phyloP scores from a whole-genome alignment of 2,888 invertebrate genomes.

The Ormyrus nitidulus region DNA sequence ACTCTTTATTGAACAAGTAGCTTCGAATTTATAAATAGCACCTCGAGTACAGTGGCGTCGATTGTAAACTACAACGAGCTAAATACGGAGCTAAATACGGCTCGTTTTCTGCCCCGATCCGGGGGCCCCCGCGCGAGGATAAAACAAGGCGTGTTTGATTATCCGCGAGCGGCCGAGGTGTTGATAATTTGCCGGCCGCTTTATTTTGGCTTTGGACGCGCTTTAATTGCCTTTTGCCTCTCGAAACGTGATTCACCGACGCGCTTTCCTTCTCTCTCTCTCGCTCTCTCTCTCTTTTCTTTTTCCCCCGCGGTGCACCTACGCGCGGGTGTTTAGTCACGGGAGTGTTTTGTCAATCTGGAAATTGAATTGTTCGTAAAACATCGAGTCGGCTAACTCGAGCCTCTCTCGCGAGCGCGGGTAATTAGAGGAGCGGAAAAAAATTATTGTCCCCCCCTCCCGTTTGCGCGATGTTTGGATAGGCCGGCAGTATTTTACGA shows the following conservation, averaged over 20 bases:
- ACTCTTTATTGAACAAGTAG: too few relatives aligned
- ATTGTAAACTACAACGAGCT: not conserved
- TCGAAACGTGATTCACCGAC: slow-evolving; percentile 7
- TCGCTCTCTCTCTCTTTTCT: not conserved
- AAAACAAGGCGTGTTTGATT: not conserved
- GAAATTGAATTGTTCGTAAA: too few relatives aligned
- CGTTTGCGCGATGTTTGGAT: not conserved
- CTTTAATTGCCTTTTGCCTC: not conserved
- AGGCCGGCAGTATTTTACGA: slow-evolving; percentile 13
- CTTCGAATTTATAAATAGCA: too few relatives aligned
- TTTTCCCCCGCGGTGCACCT: not conserved
- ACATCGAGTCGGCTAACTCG: too few relatives aligned
- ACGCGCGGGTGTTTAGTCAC: not conserved
- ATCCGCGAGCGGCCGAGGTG: slow-evolving; percentile 13
- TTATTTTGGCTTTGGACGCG: slow-evolving; percentile 30
- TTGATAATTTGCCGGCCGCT: slow-evolving; percentile 13
- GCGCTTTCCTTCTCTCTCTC: not conserved
- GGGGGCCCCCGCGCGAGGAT: not conserved
- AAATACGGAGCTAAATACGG: too few relatives aligned
- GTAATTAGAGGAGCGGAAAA: too few relatives aligned
- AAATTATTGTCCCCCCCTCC: not conserved
- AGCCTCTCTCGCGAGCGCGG: too few relatives aligned
- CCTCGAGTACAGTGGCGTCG: slow-evolving; percentile 14
- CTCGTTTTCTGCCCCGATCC: too few relatives aligned
- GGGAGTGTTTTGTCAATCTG: too few relatives aligned